phyloP scores from a whole-genome alignment of 2,797 vertebrate genomes.

The Neosilurus hyrtlii region DNA sequence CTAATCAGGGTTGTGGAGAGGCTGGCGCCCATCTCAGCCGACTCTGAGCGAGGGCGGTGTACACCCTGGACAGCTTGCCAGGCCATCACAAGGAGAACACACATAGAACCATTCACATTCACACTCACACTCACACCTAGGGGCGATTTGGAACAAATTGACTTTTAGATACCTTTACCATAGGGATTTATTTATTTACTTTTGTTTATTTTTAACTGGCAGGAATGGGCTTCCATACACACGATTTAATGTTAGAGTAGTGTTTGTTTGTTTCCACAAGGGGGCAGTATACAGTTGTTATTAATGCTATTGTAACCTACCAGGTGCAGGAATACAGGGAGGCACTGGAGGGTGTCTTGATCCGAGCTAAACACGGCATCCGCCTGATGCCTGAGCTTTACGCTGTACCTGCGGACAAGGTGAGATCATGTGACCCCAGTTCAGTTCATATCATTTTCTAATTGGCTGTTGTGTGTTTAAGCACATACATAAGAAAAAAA shows the following conservation, averaged over 20 bases:
- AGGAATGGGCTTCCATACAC: too few species aligned
- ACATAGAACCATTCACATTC: too few species aligned
- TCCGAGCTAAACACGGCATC: slow-evolving; percentile 89
- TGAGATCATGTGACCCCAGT: slow-evolving; percentile 51
- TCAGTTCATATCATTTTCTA: neutral
- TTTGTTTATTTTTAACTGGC: too few species aligned
- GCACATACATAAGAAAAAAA: neutral
- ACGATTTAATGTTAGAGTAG: neutral
- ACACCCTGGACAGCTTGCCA: too few species aligned
- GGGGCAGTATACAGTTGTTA: slow-evolving; percentile 17
- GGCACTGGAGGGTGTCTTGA: slow-evolving; percentile 89
- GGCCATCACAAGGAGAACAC: too few species aligned
- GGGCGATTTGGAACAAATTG: too few species aligned
- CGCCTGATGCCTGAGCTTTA: slow-evolving; percentile 92
- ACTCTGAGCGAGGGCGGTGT: too few species aligned
- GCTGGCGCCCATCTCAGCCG: too few species aligned
- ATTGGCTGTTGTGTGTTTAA: neutral
- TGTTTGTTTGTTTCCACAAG: slow-evolving; percentile 13
- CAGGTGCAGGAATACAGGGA: slow-evolving; percentile 95
- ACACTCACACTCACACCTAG: too few species aligned
- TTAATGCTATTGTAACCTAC: slow-evolving; percentile 24
- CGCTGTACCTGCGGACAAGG: slow-evolving; percentile 86
- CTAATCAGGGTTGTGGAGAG: too few species aligned
- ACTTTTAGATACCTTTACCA: too few species aligned
- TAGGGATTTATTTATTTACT: too few species aligned